Percentiles rank a stretch among this genome's conserved stretches.
phyloP scores from a whole-genome alignment of 2,888 invertebrate species.

The Diadromus collaris region DNA sequence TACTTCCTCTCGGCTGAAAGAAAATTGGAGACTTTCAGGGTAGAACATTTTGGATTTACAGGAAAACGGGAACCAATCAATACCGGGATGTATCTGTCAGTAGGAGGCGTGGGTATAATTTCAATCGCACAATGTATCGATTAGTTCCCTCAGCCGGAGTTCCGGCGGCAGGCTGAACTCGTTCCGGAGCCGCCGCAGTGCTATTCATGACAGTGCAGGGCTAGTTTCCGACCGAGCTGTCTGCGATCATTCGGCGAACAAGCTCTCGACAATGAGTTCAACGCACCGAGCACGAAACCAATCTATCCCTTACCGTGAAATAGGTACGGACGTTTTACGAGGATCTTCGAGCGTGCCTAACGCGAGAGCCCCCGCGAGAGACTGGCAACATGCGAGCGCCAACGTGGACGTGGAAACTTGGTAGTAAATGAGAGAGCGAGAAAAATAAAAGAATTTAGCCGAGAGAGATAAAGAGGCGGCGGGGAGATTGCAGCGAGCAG shows the following conservation, averaged over 20 bases:
- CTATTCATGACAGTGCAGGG: constrained; percentile 13
- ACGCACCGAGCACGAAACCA: constrained; percentile 60
- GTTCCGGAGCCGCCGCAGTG: constrained; percentile 24
- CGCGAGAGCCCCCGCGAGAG: constrained; percentile 47
- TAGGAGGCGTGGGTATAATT: constrained; percentile 5
- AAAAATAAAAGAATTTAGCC: constrained; percentile 35
- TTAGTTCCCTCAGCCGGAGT: constrained; percentile 26
- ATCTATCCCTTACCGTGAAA: constrained; percentile 61
- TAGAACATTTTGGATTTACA: no score
- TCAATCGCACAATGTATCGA: constrained; percentile 30
- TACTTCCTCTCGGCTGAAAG: no score
- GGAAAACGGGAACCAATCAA: not conserved
- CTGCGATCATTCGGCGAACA: constrained; percentile 37
- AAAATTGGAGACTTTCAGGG: no score
- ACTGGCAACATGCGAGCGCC: constrained; percentile 23
- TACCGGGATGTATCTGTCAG: no score
- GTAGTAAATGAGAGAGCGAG: not conserved
- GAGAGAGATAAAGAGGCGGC: not conserved
- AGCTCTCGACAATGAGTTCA: constrained; percentile 58
- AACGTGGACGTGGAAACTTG: constrained; percentile 7
- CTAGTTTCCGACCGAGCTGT: constrained; percentile 41
- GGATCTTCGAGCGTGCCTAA: constrained; percentile 59
- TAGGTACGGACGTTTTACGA: constrained; percentile 59
- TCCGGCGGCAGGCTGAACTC: constrained; percentile 28
- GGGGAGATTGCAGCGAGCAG: constrained; percentile 35